Conservation (phyloP, 2,797 vertebrate genomes). For the Myiotriccus ornatus region DNA sequence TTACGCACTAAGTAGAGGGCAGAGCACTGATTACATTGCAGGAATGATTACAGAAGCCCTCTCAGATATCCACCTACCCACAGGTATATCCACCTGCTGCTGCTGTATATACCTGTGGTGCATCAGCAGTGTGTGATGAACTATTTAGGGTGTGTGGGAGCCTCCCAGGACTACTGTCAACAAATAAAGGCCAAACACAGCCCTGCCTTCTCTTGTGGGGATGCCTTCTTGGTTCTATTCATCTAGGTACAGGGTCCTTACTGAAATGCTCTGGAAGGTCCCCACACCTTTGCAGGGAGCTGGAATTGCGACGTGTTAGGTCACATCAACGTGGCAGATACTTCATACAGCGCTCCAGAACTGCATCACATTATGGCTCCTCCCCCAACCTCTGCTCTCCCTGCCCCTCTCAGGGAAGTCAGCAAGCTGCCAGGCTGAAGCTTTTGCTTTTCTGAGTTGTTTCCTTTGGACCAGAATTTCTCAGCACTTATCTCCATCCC, state of each 20-base stretch:
- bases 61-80: neutral
- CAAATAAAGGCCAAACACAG: neutral
- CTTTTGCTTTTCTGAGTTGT: neutral
- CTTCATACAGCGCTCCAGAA: neutral
- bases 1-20: neutral
- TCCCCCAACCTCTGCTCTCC: neutral
- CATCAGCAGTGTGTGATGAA: neutral
- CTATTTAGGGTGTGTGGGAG: neutral
- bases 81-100: constrained; percentile 12
- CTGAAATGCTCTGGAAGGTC: neutral
- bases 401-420: neutral
- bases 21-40: neutral
- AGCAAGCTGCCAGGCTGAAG: neutral
- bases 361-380: neutral
- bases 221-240: neutral
- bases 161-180: constrained; percentile 14
- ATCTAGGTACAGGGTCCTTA: neutral
- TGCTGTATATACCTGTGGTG: neutral
- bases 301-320: neutral
- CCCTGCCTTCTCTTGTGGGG: neutral
- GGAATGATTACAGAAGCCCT: neutral
- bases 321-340: neutral
- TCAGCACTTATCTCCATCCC: neutral
- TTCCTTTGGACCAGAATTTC: neutral
- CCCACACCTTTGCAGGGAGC: neutral